These are phyloP conservation scores for Holacanthus passer DNA, from an alignment of 2,113 vertebrate species.

Conservation along the genomic window DNA sequence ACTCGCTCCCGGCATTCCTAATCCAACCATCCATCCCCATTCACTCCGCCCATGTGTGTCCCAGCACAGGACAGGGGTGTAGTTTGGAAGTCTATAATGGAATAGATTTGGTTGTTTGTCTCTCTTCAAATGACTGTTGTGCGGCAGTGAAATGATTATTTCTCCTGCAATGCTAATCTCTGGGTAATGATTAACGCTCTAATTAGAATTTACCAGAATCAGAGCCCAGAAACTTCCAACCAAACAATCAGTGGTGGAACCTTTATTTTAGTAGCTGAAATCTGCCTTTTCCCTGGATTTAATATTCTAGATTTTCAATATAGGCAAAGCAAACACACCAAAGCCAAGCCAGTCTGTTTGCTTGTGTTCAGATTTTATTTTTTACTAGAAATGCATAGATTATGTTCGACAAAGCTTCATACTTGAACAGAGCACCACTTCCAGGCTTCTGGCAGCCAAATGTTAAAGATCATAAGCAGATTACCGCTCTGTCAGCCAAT, in stretches of 20 bases:
- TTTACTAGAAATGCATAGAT: slow-evolving; percentile 25
- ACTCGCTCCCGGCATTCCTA: slow-evolving; percentile 79
- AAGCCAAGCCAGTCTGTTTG: not conserved
- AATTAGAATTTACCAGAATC: slow-evolving; percentile 76
- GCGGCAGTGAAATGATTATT: slow-evolving; percentile 71
- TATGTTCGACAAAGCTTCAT: slow-evolving; percentile 27
- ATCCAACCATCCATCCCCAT: slow-evolving; percentile 80
- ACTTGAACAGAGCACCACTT: slow-evolving; percentile 29
- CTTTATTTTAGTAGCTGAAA: slow-evolving; percentile 40
- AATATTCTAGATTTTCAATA: slow-evolving; percentile 12
- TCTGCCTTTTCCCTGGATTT: slow-evolving; percentile 5
- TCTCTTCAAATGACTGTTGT: slow-evolving; percentile 71
- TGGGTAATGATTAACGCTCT: slow-evolving; percentile 76
- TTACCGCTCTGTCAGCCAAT: slow-evolving; percentile 62
- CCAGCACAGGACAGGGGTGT: slow-evolving; percentile 71
- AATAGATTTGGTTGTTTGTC: slow-evolving; percentile 77
- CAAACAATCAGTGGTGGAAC: slow-evolving; percentile 65
- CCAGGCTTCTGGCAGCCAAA: slow-evolving; percentile 50
- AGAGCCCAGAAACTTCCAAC: slow-evolving; percentile 62
- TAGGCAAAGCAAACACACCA: not conserved
- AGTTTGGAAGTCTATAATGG: slow-evolving; percentile 75
- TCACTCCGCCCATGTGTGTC: slow-evolving; percentile 75
- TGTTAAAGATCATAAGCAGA: slow-evolving; percentile 71
- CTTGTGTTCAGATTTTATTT: slow-evolving; percentile 9
- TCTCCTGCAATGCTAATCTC: slow-evolving; percentile 72